A percentile compares a stretch with the other conserved stretches of the same genome.
Evolutionary conservation across 2,797 vertebrate genomes (phyloP).

Genomic region (Poecile montanus): DNA sequence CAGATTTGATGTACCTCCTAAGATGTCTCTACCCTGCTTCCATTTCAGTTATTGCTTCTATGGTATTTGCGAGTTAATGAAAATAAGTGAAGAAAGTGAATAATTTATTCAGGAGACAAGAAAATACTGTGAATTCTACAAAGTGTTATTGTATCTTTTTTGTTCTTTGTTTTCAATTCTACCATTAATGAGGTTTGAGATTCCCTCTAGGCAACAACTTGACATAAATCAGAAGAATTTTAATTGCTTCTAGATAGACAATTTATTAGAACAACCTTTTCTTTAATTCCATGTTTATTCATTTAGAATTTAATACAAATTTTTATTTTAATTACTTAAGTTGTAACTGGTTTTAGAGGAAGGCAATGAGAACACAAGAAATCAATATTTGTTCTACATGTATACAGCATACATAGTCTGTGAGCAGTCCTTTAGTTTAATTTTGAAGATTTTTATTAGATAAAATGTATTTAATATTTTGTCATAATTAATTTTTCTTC

Average conservation of each 20-base stretch:
- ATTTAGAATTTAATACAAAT: background rate
- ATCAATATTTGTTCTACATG: background rate
- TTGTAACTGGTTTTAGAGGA: background rate
- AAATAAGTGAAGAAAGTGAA: background rate
- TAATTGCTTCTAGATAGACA: conserved; percentile 4
- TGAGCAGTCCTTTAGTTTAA: background rate
- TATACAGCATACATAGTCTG: background rate
- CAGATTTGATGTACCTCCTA: background rate
- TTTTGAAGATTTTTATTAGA: background rate
- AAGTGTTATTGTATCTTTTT: background rate
- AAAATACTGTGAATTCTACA: background rate
- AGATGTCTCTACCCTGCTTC: background rate
- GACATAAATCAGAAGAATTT: conserved; percentile 42
- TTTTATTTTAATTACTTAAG: conserved; percentile 6
- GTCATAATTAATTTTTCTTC: background rate
- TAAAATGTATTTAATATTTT: background rate
- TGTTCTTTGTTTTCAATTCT: background rate
- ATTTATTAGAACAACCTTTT: conserved; percentile 3
- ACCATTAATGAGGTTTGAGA: background rate
- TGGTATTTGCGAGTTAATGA: background rate
- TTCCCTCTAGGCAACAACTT: background rate
- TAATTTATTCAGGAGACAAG: background rate
- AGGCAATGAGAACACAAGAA: background rate
- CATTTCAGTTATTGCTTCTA: background rate
- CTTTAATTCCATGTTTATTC: conserved; percentile 25